Conservation (phyloP, 35 echinoderm and acorn worm genomes). For the Heliocidaris tuberculata region DNA sequence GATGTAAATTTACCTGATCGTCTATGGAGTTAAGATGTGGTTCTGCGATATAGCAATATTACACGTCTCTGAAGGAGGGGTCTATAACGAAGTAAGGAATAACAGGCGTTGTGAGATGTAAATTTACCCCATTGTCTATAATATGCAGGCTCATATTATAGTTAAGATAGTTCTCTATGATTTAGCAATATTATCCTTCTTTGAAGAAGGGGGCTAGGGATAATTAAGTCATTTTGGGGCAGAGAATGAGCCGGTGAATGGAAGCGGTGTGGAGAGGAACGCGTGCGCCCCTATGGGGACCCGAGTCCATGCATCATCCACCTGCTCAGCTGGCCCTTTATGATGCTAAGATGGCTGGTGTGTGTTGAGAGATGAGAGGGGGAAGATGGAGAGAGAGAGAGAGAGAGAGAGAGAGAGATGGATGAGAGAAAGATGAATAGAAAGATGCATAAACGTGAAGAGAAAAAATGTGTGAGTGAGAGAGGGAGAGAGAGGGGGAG, state of each 20-base stretch:
- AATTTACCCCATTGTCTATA: background rate
- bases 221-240: slow-evolving; percentile 10
- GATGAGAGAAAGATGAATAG: too few species aligned
- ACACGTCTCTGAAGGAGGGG: too few species aligned
- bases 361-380: background rate
- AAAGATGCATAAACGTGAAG: too few species aligned
- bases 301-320: background rate
- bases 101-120: background rate
- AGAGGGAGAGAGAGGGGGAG: too few species aligned
- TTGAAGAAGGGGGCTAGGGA: slow-evolving; percentile 5
- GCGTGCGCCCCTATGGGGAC: background rate
- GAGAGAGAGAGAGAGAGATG: background rate
- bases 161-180: background rate
- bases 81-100: background rate
- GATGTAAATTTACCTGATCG: too few species aligned
- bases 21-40: too few species aligned
- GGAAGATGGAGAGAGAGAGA: background rate
- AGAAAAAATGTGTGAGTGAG: too few species aligned
- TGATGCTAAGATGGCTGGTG: background rate
- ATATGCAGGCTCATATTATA: background rate
- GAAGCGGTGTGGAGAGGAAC: background rate
- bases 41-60: too few species aligned
- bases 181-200: background rate
- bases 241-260: background rate
- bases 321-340: background rate